A percentile compares a stretch with the other conserved stretches of the same genome.
These are phyloP conservation scores for Cryptocephalus primarius DNA, from an alignment of 2,888 invertebrate species.

Conservation along the genomic window DNA sequence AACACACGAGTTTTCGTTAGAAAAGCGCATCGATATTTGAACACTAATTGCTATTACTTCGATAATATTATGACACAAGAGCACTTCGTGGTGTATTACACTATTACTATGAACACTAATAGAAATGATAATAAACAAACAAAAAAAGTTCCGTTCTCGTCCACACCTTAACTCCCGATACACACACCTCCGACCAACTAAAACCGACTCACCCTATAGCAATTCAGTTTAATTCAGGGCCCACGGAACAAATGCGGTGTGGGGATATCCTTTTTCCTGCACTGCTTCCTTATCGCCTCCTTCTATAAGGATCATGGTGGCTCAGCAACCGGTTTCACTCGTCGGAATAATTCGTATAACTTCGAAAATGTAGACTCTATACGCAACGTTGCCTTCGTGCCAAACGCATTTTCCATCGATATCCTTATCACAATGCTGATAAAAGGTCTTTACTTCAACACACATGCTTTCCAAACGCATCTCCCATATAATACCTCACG, in stretches of 20 bases:
- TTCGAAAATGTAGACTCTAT: constrained; percentile 4
- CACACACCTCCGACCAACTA: constrained; percentile 35
- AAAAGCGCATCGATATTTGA: constrained; percentile 2
- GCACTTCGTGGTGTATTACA: constrained; percentile 20
- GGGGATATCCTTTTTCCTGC: constrained; percentile 6
- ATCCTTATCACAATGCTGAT: too few relatives aligned
- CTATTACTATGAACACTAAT: constrained; percentile 16
- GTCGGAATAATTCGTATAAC: neutral
- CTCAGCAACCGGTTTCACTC: constrained; percentile 1
- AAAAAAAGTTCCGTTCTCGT: constrained; percentile 28
- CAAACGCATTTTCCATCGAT: too few relatives aligned
- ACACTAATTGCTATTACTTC: too few relatives aligned
- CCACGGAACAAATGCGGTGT: constrained; percentile 9
- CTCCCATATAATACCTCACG: too few relatives aligned
- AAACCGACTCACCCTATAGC: constrained; percentile 31
- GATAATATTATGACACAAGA: constrained; percentile 7
- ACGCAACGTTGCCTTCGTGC: neutral
- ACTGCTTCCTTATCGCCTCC: constrained; percentile 3
- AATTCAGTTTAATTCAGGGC: constrained; percentile 3
- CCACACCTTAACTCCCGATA: constrained; percentile 28
- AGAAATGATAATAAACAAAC: constrained; percentile 34
- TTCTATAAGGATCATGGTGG: constrained; percentile 5
- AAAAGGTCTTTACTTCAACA: too few relatives aligned
- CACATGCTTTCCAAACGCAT: too few relatives aligned
- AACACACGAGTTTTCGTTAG: neutral